A percentile compares a stretch with the other conserved stretches of the same genome.
phyloP scores from a whole-genome alignment of 2,888 invertebrate genomes.

The Tetramorium bicarinatum region DNA sequence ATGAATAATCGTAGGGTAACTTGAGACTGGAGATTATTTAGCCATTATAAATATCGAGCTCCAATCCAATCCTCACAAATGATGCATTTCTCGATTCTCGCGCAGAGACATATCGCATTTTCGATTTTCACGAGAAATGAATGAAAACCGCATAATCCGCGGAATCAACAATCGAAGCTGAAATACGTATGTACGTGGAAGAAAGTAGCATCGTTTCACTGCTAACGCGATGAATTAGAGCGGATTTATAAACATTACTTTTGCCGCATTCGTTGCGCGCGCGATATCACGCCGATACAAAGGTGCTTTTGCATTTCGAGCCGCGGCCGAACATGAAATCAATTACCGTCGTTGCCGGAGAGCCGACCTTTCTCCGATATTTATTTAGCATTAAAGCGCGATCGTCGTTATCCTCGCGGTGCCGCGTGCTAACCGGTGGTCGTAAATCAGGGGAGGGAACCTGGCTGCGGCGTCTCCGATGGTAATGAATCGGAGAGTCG shows the following conservation, averaged over 20 bases:
- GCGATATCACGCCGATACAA: conserved; percentile 19
- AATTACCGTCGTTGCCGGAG: conserved; percentile 41
- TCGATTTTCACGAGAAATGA: background rate
- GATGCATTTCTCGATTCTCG: background rate
- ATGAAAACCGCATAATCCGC: background rate
- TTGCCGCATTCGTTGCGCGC: conserved; percentile 12
- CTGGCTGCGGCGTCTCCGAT: conserved; percentile 44
- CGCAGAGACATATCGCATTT: background rate
- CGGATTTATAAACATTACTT: conserved; percentile 30
- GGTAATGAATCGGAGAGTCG: conserved; percentile 40
- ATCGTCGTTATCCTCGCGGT: conserved; percentile 44
- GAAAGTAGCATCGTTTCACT: background rate
- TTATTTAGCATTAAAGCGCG: conserved; percentile 52
- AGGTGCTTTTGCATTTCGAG: conserved; percentile 35
- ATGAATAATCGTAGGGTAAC: conserved; percentile 21
- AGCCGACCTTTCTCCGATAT: conserved; percentile 42
- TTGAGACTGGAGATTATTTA: conserved; percentile 26
- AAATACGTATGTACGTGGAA: background rate
- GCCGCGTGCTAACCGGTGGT: conserved; percentile 24
- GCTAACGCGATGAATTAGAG: conserved; percentile 34
- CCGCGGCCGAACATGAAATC: conserved; percentile 36
- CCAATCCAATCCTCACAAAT: background rate
- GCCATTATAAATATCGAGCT: conserved; percentile 24
- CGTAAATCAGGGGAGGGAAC: conserved; percentile 41
- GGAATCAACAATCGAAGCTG: background rate